phyloP scores from a whole-genome alignment of 2,797 vertebrate species.

The Tapirus indicus region DNA sequence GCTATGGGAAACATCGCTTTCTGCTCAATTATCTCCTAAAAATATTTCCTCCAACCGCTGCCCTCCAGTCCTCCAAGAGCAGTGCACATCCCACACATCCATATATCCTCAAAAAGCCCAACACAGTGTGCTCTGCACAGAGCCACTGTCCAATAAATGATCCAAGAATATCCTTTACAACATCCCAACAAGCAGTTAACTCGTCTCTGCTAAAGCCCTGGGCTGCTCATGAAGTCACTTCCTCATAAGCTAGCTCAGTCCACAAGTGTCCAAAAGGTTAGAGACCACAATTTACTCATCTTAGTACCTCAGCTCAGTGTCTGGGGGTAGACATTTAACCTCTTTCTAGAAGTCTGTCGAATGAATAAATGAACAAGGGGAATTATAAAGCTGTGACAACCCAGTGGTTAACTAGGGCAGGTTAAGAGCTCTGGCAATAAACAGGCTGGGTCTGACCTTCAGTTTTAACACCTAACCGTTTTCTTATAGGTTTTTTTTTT shows the following conservation, averaged over 20 bases:
- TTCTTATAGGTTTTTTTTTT: not conserved
- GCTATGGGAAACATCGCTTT: not conserved
- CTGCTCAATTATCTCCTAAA: slow-evolving; percentile 28
- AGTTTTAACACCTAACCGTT: not conserved
- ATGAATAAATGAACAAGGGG: not conserved
- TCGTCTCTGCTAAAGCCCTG: not conserved
- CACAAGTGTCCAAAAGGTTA: not conserved
- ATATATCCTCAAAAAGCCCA: not conserved
- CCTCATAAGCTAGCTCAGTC: not conserved
- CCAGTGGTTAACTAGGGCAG: not conserved
- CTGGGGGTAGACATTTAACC: not conserved
- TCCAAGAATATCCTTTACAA: not conserved
- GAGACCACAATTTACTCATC: not conserved
- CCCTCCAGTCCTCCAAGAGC: not conserved
- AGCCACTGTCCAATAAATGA: not conserved
- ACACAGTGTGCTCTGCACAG: not conserved
- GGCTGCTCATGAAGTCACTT: not conserved
- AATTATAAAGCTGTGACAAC: not conserved
- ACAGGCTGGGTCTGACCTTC: not conserved
- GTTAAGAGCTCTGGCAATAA: not conserved
- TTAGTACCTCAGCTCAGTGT: not conserved
- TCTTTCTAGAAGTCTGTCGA: not conserved
- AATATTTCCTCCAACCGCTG: not conserved
- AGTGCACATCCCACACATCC: not conserved
- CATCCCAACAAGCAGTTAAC: not conserved